Evolutionary conservation across 2,888 invertebrate species (phyloP).

Genomic region (Hirtodrosophila trivittata): DNA sequence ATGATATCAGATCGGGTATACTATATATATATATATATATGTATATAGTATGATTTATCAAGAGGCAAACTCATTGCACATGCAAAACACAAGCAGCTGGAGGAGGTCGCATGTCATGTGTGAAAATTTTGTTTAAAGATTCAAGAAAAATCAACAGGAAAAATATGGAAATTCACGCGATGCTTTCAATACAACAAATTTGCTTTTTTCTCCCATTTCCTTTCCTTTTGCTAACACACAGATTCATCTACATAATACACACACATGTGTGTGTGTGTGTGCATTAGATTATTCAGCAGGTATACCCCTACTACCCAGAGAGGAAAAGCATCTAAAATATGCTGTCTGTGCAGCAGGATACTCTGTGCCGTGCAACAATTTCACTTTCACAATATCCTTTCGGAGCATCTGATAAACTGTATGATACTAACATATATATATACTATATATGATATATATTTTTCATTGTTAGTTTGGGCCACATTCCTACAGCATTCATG

Average conservation of each 20-base stretch:
- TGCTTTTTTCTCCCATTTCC: slow-evolving; percentile 31
- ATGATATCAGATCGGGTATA: not conserved
- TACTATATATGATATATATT: no score
- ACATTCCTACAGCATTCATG: slow-evolving; percentile 2
- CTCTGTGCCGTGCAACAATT: slow-evolving; percentile 56
- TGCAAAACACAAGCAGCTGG: slow-evolving; percentile 32
- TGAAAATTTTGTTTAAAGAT: slow-evolving; percentile 21
- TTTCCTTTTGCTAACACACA: slow-evolving; percentile 15
- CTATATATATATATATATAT: not conserved
- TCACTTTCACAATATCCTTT: slow-evolving; percentile 25
- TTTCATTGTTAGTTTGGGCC: no score
- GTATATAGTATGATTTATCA: slow-evolving; percentile 4
- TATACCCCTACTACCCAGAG: slow-evolving; percentile 12
- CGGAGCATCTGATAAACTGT: slow-evolving; percentile 42
- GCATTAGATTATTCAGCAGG: slow-evolving; percentile 58
- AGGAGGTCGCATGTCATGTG: slow-evolving; percentile 42
- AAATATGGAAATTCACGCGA: slow-evolving; percentile 50
- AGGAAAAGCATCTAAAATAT: slow-evolving; percentile 55
- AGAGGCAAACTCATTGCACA: slow-evolving; percentile 30
- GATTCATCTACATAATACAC: slow-evolving; percentile 21
- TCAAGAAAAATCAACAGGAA: slow-evolving; percentile 19
- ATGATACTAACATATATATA: slow-evolving; percentile 61
- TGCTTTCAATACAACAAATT: slow-evolving; percentile 60
- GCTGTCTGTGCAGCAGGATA: slow-evolving; percentile 38
- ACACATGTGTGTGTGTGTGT: not conserved